phyloP scores from a whole-genome alignment of 1,140 invertebrate genomes.

The Spodoptera litura region DNA sequence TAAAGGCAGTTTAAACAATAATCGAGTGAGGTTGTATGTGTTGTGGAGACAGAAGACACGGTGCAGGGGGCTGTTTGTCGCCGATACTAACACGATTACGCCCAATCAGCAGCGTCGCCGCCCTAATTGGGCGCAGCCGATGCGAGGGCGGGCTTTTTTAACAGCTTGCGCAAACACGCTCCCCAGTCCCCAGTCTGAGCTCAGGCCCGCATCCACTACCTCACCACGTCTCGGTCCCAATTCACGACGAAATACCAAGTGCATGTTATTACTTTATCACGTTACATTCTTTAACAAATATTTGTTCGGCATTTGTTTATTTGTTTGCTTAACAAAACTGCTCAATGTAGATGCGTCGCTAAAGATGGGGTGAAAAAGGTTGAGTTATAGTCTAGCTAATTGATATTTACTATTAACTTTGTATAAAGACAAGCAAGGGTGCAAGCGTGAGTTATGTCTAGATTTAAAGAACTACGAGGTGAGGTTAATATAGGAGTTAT shows the following conservation, averaged over 20 bases:
- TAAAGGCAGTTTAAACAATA: conserved; percentile 22
- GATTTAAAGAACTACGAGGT: too few species aligned
- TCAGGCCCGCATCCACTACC: background rate
- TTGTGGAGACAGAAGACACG: conserved; percentile 14
- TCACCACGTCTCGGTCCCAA: background rate
- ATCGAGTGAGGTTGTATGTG: conserved; percentile 8
- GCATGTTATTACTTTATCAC: conserved; percentile 24
- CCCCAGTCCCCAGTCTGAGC: conserved; percentile 18
- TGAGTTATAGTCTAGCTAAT: too few species aligned
- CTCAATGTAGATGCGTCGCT: too few species aligned
- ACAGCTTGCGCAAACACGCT: conserved; percentile 78
- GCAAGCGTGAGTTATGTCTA: too few species aligned
- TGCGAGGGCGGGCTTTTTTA: conserved; percentile 82
- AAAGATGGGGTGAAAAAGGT: too few species aligned
- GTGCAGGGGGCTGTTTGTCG: conserved; percentile 66
- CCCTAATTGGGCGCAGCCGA: conserved; percentile 80
- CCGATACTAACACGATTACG: conserved; percentile 83
- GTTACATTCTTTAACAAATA: conserved; percentile 5
- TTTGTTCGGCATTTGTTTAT: conserved; percentile 13
- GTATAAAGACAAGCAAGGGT: too few species aligned
- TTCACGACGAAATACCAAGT: conserved; percentile 18
- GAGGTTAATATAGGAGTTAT: too few species aligned
- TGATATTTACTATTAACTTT: too few species aligned
- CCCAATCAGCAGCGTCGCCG: conserved; percentile 82
- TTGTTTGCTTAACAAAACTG: background rate